Evolutionary conservation across 2,797 vertebrate species (phyloP).

Genomic region (Fringilla coelebs): DNA sequence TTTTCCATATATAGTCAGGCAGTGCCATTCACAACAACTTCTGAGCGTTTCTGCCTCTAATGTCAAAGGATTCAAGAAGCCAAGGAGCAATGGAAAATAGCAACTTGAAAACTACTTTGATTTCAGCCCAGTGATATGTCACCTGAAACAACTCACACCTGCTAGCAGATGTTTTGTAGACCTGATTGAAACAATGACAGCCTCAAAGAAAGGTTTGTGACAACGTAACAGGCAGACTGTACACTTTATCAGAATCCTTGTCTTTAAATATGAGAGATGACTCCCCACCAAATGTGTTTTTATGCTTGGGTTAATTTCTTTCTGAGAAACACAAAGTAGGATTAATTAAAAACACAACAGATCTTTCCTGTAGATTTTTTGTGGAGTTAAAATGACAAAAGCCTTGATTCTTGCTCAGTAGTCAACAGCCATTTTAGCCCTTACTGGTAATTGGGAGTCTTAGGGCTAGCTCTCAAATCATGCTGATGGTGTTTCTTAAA

Average conservation of each 20-base stretch:
- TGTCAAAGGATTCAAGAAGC: background rate
- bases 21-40: background rate
- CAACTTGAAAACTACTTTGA: background rate
- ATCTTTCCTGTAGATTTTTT: background rate
- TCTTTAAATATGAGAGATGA: background rate
- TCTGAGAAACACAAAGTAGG: background rate
- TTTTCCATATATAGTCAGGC: background rate
- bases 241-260: background rate
- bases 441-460: background rate
- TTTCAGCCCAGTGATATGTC: background rate
- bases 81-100: constrained; percentile 19
- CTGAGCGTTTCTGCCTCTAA: constrained; percentile 14
- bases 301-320: background rate
- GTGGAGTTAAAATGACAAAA: background rate
- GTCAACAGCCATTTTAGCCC: background rate
- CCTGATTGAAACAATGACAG: background rate
- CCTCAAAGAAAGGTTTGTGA: background rate
- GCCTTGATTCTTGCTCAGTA: background rate
- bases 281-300: background rate
- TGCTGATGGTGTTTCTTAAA: background rate
- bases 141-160: background rate
- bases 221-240: background rate
- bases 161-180: background rate
- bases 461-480: background rate
- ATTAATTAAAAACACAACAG: background rate